A percentile compares a stretch with the other conserved stretches of the same genome.
Evolutionary conservation across 2,113 vertebrate genomes (phyloP).

Genomic region (Perognathus longimembris): DNA sequence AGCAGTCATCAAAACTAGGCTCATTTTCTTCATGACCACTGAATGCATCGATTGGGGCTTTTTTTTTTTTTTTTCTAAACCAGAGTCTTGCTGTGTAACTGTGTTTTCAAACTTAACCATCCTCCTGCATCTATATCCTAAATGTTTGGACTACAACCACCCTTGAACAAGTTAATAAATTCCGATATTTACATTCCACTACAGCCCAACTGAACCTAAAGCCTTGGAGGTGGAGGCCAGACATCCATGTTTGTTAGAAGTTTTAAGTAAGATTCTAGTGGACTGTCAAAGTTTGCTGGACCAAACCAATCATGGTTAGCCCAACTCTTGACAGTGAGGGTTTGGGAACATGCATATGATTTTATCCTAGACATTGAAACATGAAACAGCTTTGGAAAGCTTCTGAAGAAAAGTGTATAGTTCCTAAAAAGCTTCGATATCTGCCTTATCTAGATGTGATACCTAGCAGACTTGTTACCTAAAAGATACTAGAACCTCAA

Average conservation of each 20-base stretch:
- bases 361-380: not conserved
- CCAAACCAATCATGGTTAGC: rapidly evolving
- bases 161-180: not conserved
- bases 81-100: too few species aligned
- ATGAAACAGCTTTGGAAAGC: not conserved
- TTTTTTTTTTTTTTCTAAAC: too few species aligned
- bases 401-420: not conserved
- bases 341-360: not conserved
- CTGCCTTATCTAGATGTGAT: not conserved
- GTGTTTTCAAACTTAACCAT: too few species aligned
- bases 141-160: too few species aligned
- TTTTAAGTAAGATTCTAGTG: not conserved
- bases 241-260: not conserved
- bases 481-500: not conserved
- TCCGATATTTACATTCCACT: not conserved
- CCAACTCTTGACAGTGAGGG: not conserved
- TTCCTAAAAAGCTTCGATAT: not conserved
- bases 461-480: not conserved
- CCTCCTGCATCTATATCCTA: too few species aligned
- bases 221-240: not conserved
- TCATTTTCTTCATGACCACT: not conserved
- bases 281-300: not conserved
- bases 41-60: not conserved
- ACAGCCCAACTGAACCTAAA: not conserved
- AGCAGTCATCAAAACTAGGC: not conserved